Conservation (phyloP, 2,888 invertebrate genomes). For the Endotricha flammealis region DNA sequence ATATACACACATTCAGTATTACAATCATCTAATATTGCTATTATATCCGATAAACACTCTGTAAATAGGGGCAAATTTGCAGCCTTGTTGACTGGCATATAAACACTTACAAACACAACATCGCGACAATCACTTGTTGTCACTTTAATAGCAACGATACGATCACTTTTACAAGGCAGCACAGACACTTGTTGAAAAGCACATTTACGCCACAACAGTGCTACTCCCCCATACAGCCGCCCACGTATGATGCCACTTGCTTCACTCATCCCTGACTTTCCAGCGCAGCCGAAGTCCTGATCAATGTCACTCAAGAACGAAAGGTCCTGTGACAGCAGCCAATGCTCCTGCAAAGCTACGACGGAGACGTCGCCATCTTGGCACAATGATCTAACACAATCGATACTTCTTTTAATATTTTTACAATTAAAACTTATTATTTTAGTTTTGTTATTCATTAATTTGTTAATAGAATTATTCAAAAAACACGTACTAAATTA, state of each 20-base stretch:
- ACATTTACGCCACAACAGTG: neutral
- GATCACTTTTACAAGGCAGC: neutral
- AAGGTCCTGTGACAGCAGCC: too few species aligned
- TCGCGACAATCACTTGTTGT: conserved; percentile 1
- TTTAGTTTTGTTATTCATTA: too few species aligned
- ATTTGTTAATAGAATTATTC: too few species aligned
- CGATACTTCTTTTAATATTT: neutral
- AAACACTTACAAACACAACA: conserved; percentile 1
- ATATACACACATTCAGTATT: neutral
- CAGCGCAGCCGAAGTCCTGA: neutral
- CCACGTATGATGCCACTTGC: neutral
- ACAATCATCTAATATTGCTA: conserved; percentile 2
- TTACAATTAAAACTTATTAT: neutral
- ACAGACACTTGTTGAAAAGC: neutral
- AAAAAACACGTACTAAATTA: too few species aligned
- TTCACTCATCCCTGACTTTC: neutral
- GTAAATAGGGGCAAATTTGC: conserved; percentile 4
- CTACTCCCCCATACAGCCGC: neutral
- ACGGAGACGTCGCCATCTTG: neutral
- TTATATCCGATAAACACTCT: neutral
- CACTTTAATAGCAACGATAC: neutral
- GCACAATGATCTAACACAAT: neutral
- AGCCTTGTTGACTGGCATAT: conserved; percentile 2
- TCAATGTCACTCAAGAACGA: neutral
- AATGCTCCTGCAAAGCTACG: neutral